These are phyloP conservation scores for Dasypolia templi DNA, from an alignment of 2,888 invertebrate species.

Conservation along the genomic window DNA sequence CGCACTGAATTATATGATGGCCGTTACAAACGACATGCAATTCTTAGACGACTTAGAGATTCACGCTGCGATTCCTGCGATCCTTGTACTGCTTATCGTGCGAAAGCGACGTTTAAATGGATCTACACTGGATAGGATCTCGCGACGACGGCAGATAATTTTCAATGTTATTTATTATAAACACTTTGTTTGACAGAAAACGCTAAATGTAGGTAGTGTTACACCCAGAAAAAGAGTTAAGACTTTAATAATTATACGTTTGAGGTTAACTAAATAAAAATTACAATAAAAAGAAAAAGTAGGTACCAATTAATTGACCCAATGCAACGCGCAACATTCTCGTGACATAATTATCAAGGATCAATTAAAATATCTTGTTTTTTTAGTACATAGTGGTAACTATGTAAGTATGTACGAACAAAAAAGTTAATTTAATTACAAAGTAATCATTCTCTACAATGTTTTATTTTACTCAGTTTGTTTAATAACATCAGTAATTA, in stretches of 20 bases:
- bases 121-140: conserved; percentile 19
- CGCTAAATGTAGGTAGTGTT: neutral
- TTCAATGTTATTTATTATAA: conserved; percentile 4
- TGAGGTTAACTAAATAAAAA: neutral
- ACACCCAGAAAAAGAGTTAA: neutral
- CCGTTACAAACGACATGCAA: conserved; percentile 29
- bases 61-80: conserved; percentile 42
- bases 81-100: conserved; percentile 20
- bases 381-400: too few species aligned
- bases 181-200: neutral
- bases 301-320: neutral
- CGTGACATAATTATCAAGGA: conserved; percentile 32
- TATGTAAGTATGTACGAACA: too few species aligned
- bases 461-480: conserved; percentile 20
- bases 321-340: neutral
- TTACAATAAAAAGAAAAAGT: neutral
- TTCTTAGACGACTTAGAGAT: conserved; percentile 30
- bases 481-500: conserved; percentile 41
- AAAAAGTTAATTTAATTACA: conserved; percentile 22
- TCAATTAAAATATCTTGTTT: too few species aligned
- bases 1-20: conserved; percentile 17
- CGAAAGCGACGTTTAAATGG: conserved; percentile 39
- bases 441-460: conserved; percentile 12
- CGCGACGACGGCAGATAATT: neutral
- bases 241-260: neutral